Conservation (phyloP, 2,797 vertebrate genomes). For the Onychomys arenicola region DNA sequence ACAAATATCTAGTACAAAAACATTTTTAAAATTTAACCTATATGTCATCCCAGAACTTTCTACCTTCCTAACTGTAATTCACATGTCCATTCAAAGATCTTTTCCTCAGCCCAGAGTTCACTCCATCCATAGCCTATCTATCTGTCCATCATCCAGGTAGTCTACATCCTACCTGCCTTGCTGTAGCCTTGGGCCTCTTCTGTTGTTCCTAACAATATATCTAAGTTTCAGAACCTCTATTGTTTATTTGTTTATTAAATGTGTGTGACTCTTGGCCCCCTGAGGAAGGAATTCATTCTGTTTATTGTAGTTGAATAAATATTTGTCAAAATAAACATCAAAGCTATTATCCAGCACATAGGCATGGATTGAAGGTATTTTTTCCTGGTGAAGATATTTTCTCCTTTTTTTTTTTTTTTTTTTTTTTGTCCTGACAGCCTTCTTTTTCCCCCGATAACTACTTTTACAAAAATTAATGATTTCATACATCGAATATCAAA, state of each 20-base stretch:
- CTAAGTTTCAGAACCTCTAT: not conserved
- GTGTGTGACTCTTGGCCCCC: not conserved
- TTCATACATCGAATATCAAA: constrained; percentile 6
- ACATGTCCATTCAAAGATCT: not conserved
- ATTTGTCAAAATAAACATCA: constrained; percentile 45
- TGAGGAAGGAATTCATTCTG: not conserved
- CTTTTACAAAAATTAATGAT: not conserved
- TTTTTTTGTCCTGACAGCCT: not conserved
- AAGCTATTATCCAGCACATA: not conserved
- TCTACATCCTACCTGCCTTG: not conserved
- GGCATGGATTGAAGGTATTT: not conserved
- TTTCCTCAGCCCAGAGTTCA: not conserved
- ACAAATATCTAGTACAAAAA: constrained; percentile 22
- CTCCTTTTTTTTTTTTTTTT: not conserved
- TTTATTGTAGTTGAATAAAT: constrained; percentile 12
- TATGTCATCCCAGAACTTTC: constrained; percentile 29
- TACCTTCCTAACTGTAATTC: not conserved
- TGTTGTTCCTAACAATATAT: not conserved
- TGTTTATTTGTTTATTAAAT: not conserved
- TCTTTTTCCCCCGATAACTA: constrained; percentile 20
- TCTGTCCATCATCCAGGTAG: not conserved
- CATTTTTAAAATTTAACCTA: constrained; percentile 27
- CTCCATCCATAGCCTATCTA: not conserved
- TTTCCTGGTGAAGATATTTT: not conserved
- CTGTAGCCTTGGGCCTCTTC: not conserved